These are phyloP conservation scores for Chesias legatella DNA, from an alignment of 2,888 invertebrate genomes.

Conservation along the genomic window DNA sequence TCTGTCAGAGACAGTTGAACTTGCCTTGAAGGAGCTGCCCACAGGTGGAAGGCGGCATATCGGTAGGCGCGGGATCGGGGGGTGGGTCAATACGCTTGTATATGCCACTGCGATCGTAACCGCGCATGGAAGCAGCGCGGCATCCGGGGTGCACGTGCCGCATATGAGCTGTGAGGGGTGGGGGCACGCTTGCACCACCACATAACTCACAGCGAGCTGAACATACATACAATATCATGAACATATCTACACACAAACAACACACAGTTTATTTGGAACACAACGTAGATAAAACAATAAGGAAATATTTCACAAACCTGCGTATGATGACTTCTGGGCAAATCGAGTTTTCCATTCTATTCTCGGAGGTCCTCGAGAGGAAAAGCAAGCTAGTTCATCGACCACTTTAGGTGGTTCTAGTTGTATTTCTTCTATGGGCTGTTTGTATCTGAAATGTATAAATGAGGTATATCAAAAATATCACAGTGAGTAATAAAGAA, in stretches of 20 bases:
- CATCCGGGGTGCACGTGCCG: conserved; percentile 94
- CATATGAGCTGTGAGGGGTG: conserved; percentile 96
- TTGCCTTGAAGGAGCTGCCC: conserved; percentile 61
- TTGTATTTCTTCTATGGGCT: conserved; percentile 39
- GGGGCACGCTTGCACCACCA: conserved; percentile 83
- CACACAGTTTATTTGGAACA: no score
- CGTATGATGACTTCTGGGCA: conserved; percentile 44
- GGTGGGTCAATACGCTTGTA: conserved; percentile 84
- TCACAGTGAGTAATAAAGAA: no score
- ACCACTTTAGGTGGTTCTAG: conserved; percentile 39
- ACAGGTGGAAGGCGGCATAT: conserved; percentile 44
- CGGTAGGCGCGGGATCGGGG: conserved; percentile 36
- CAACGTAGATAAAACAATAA: not conserved
- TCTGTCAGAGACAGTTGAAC: not conserved
- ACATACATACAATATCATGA: no score
- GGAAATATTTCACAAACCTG: conserved; percentile 38
- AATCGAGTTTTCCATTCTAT: conserved; percentile 47
- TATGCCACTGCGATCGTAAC: conserved; percentile 94
- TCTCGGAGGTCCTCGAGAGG: conserved; percentile 36
- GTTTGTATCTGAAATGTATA: conserved; percentile 40
- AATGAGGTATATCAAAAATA: no score
- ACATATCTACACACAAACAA: no score
- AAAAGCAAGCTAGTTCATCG: conserved; percentile 34
- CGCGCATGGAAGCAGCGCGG: conserved; percentile 91
- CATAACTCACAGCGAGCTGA: conserved; percentile 90